Conservation (phyloP, 2,113 vertebrate species). For the Spheniscus mendiculus region DNA sequence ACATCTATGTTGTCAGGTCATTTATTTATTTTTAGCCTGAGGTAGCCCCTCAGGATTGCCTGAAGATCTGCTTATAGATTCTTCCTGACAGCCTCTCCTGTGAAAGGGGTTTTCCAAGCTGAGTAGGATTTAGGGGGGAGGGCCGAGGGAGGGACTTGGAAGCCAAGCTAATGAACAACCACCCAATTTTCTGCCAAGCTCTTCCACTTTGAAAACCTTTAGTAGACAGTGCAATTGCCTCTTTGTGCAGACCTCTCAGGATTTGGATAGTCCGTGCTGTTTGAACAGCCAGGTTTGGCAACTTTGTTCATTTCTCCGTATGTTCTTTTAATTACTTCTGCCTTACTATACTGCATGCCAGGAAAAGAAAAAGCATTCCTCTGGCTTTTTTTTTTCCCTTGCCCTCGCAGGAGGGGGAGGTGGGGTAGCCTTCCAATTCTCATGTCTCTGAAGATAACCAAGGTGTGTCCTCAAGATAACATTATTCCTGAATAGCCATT, state of each 20-base stretch:
- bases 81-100: neutral
- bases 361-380: neutral
- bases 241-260: neutral
- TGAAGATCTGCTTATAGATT: neutral
- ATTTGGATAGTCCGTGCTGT: neutral
- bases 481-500: neutral
- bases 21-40: conserved; percentile 30
- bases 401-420: neutral
- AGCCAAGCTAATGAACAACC: neutral
- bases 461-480: neutral
- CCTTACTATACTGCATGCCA: neutral
- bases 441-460: neutral
- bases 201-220: neutral
- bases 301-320: neutral
- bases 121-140: neutral
- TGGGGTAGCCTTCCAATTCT: neutral
- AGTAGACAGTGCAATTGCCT: neutral
- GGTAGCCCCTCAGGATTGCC: neutral
- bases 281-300: conserved; percentile 6
- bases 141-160: neutral
- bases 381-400: neutral
- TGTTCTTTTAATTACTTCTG: neutral
- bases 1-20: neutral
- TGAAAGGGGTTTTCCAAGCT: conserved; percentile 6
- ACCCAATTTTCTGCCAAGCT: neutral